These are phyloP conservation scores for Blastomussa wellsi DNA, from an alignment of 92 coral and sea anemone genomes.

Conservation along the genomic window DNA sequence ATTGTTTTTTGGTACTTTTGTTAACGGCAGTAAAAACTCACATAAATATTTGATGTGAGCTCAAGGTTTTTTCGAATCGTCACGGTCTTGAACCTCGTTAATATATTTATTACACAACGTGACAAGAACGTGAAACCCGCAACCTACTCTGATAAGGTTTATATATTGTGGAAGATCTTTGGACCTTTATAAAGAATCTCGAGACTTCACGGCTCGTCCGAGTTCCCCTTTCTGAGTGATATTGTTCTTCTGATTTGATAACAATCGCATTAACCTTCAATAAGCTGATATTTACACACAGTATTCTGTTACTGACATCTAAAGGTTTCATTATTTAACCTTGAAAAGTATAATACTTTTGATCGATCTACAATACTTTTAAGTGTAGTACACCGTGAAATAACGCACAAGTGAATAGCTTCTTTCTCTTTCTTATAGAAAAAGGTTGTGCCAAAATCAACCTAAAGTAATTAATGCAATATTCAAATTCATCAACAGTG, in stretches of 20 bases:
- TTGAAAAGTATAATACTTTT: not conserved
- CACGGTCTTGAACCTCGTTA: not conserved
- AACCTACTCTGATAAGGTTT: not conserved
- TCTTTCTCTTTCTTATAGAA: not conserved
- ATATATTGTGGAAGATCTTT: conserved; percentile 12
- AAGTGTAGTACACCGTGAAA: not conserved
- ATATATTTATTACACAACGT: conserved; percentile 11
- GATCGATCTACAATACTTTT: not conserved
- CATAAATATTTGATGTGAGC: conserved; percentile 15
- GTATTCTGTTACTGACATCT: not conserved
- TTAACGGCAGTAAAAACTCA: not conserved
- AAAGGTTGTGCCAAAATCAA: not conserved
- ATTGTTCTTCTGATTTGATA: conserved; percentile 19
- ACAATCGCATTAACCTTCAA: conserved; percentile 4
- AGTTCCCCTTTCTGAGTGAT: not conserved
- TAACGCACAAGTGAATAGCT: not conserved
- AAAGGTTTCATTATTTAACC: not conserved
- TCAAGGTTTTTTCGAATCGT: not conserved
- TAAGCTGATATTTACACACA: not conserved
- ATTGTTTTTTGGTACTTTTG: conserved; percentile 10
- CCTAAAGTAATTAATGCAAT: not conserved
- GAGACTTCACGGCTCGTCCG: conserved; percentile 18
- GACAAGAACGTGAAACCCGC: conserved; percentile 13
- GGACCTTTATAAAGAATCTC: not conserved
- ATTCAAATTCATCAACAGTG: not conserved